Evolutionary conservation across 2,113 vertebrate species (phyloP).

Genomic region (Toxotes jaculatrix): DNA sequence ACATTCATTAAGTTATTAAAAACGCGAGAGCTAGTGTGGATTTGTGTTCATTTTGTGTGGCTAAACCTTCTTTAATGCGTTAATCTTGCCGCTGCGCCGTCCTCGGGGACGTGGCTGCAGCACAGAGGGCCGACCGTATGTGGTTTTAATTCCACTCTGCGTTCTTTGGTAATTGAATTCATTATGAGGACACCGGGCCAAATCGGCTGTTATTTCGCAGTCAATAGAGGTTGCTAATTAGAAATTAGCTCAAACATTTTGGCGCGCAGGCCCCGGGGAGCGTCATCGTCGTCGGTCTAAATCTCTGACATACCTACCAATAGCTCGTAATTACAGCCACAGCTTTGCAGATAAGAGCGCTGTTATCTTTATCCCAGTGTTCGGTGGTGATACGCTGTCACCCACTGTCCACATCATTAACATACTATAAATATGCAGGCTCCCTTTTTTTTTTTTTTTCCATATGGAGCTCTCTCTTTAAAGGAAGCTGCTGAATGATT

Average conservation of each 20-base stretch:
- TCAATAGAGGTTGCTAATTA: slow-evolving; percentile 73
- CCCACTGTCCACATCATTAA: neutral
- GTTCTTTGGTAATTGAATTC: slow-evolving; percentile 77
- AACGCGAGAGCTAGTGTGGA: neutral
- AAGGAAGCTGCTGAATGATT: slow-evolving; percentile 22
- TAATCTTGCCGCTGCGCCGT: slow-evolving; percentile 22
- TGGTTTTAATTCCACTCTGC: slow-evolving; percentile 74
- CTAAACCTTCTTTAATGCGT: slow-evolving; percentile 28
- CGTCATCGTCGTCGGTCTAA: slow-evolving; percentile 25
- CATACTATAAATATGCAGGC: slow-evolving; percentile 2
- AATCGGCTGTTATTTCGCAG: slow-evolving; percentile 72
- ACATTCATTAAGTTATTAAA: neutral
- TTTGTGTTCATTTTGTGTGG: slow-evolving; percentile 2
- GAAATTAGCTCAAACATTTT: slow-evolving; percentile 72
- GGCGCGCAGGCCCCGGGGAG: slow-evolving; percentile 34
- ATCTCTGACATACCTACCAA: slow-evolving; percentile 57
- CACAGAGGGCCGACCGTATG: slow-evolving; percentile 32
- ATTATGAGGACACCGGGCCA: slow-evolving; percentile 71
- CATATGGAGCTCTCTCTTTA: neutral
- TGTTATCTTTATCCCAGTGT: neutral
- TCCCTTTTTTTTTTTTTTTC: neutral
- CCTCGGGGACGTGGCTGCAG: slow-evolving; percentile 36
- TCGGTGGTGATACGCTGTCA: neutral
- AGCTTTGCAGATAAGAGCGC: slow-evolving; percentile 24
- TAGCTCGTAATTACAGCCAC: slow-evolving; percentile 57